These are phyloP conservation scores for Chrysolina americana DNA, from an alignment of 2,888 invertebrate species.

Conservation along the genomic window DNA sequence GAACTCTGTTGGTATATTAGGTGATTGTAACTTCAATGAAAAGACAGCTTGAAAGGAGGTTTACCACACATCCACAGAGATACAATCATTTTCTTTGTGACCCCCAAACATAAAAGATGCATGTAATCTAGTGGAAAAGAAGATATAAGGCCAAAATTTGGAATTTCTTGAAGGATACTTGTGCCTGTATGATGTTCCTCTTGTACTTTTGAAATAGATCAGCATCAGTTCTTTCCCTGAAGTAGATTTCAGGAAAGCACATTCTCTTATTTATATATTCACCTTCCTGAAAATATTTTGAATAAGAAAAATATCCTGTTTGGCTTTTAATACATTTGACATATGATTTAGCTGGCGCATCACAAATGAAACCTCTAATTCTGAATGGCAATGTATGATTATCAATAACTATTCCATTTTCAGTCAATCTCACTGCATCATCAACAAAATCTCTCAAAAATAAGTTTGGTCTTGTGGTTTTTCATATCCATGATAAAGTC, in stretches of 20 bases:
- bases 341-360: constrained; percentile 43
- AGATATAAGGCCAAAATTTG: constrained; percentile 50
- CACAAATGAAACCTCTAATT: constrained; percentile 46
- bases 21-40: constrained; percentile 15
- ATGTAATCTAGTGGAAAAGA: constrained; percentile 52
- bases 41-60: constrained; percentile 28
- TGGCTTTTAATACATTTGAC: constrained; percentile 47
- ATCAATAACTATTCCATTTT: constrained; percentile 42
- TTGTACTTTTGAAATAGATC: constrained; percentile 40
- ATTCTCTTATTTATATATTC: constrained; percentile 32
- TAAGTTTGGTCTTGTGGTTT: constrained; percentile 40
- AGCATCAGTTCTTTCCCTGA: constrained; percentile 32
- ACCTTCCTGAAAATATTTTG: constrained; percentile 50
- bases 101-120: constrained; percentile 40
- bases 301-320: constrained; percentile 49
- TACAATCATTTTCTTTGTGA: constrained; percentile 26
- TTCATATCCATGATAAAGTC: constrained; percentile 43
- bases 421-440: constrained; percentile 37
- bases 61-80: constrained; percentile 32
- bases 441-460: constrained; percentile 46
- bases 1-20: constrained; percentile 30
- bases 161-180: constrained; percentile 49
- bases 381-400: constrained; percentile 34
- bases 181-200: constrained; percentile 46
- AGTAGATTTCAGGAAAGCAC: constrained; percentile 39